phyloP scores from a whole-genome alignment of 1,140 invertebrate species.

The Meloidogyne hapla region DNA sequence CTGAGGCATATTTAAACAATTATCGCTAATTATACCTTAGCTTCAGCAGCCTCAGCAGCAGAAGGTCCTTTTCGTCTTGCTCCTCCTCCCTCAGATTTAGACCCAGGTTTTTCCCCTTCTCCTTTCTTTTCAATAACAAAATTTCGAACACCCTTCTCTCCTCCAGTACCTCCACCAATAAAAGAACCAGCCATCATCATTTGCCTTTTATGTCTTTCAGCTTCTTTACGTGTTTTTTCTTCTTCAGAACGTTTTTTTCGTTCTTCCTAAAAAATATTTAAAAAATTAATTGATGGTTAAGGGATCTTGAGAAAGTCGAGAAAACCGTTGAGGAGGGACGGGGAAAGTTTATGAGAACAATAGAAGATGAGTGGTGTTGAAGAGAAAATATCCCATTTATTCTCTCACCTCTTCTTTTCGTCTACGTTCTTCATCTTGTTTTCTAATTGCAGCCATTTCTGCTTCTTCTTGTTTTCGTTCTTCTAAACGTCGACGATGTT shows the following conservation, averaged over 20 bases:
- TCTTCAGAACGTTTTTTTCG: conserved; percentile 40
- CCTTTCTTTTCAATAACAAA: conserved; percentile 41
- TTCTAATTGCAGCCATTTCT: conserved; percentile 54
- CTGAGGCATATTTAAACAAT: too few species aligned
- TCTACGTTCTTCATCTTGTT: conserved; percentile 50
- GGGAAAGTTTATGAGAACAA: too few species aligned
- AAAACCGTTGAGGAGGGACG: too few species aligned
- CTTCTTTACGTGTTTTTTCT: conserved; percentile 54
- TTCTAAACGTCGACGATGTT: conserved; percentile 48
- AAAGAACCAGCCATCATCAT: conserved; percentile 51
- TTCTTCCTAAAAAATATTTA: conserved; percentile 35
- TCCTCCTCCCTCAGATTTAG: conserved; percentile 9
- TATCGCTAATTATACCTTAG: neutral
- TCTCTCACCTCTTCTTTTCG: conserved; percentile 43
- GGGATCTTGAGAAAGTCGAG: too few species aligned
- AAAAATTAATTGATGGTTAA: neutral
- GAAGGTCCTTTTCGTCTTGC: conserved; percentile 45
- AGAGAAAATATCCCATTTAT: neutral
- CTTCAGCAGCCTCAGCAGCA: conserved; percentile 64
- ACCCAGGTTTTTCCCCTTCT: neutral
- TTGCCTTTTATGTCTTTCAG: conserved; percentile 59
- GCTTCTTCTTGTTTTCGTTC: conserved; percentile 60
- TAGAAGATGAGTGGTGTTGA: too few species aligned
- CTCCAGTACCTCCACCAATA: conserved; percentile 61
- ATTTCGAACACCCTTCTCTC: conserved; percentile 69